Percentiles rank a stretch among this genome's conserved stretches.
These are phyloP conservation scores for Eurytoma californica DNA, from an alignment of 2,888 invertebrate genomes.

Conservation along the genomic window DNA sequence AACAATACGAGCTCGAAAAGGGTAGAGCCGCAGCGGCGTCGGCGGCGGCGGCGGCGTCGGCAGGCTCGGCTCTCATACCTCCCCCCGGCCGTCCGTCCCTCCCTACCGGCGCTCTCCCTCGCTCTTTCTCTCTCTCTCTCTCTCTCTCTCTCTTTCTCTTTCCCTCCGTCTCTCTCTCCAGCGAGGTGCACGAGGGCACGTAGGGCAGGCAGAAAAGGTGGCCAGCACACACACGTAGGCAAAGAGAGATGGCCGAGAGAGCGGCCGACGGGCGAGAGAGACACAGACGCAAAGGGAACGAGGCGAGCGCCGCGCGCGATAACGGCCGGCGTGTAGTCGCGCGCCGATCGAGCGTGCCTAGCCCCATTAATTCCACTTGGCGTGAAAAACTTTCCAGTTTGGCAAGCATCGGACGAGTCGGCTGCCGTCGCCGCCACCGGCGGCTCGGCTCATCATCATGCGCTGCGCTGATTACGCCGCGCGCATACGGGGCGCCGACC, in stretches of 20 bases:
- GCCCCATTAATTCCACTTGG: conserved; percentile 69
- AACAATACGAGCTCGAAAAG: conserved; percentile 54
- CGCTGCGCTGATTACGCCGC: conserved; percentile 35
- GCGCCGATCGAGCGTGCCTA: conserved; percentile 48
- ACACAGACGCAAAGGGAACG: conserved; percentile 5
- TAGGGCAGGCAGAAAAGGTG: background rate
- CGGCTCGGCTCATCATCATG: conserved; percentile 43
- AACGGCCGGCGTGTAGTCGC: background rate
- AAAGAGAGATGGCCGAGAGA: background rate
- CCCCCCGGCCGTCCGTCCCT: background rate
- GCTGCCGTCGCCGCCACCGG: background rate
- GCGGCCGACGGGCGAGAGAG: background rate
- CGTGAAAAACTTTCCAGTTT: conserved; percentile 71
- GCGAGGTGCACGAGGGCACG: background rate
- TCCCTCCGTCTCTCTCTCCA: background rate
- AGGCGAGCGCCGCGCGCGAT: background rate
- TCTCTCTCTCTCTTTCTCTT: background rate
- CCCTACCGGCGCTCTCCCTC: background rate
- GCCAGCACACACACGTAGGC: background rate
- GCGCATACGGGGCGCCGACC: background rate
- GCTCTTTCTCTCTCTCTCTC: background rate
- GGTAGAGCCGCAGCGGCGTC: conserved; percentile 9
- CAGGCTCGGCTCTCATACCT: background rate
- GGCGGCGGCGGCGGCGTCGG: background rate
- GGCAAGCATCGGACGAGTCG: conserved; percentile 64